These are phyloP conservation scores for Scomberomorus guttatus DNA, from an alignment of 2,797 vertebrate species.

Conservation along the genomic window DNA sequence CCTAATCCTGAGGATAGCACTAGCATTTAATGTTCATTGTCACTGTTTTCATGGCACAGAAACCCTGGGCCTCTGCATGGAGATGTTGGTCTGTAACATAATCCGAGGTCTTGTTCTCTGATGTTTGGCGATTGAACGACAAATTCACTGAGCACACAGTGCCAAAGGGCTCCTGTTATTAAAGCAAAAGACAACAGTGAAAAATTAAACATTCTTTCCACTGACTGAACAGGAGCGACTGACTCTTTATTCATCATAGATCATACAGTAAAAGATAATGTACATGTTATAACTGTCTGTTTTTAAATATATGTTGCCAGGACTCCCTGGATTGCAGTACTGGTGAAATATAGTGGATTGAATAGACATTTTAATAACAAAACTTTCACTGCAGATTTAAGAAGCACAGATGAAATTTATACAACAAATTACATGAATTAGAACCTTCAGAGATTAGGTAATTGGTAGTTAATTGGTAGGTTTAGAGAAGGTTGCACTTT, in stretches of 20 bases:
- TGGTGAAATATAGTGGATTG: neutral
- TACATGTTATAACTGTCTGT: neutral
- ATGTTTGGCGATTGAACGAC: conserved; percentile 30
- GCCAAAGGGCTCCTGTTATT: conserved; percentile 34
- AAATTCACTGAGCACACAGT: conserved; percentile 39
- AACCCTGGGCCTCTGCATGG: conserved; percentile 21
- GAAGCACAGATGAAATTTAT: neutral
- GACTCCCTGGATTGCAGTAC: neutral
- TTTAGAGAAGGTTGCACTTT: neutral
- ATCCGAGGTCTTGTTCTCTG: conserved; percentile 48
- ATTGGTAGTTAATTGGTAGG: neutral
- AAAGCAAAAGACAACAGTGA: conserved; percentile 8
- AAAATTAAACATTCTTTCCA: neutral
- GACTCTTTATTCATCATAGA: no score
- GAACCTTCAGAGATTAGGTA: neutral
- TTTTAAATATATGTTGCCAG: neutral
- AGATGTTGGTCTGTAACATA: conserved; percentile 51
- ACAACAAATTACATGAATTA: neutral
- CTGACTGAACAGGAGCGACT: neutral
- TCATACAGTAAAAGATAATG: no score
- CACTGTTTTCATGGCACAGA: conserved; percentile 42
- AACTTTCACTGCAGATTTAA: neutral
- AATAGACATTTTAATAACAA: neutral
- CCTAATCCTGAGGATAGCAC: conserved; percentile 53
- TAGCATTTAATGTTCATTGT: conserved; percentile 54